Percentiles rank a stretch among this genome's conserved stretches.
Evolutionary conservation across 1,140 invertebrate species (phyloP).

Genomic region (Scaptomyza pallida): DNA sequence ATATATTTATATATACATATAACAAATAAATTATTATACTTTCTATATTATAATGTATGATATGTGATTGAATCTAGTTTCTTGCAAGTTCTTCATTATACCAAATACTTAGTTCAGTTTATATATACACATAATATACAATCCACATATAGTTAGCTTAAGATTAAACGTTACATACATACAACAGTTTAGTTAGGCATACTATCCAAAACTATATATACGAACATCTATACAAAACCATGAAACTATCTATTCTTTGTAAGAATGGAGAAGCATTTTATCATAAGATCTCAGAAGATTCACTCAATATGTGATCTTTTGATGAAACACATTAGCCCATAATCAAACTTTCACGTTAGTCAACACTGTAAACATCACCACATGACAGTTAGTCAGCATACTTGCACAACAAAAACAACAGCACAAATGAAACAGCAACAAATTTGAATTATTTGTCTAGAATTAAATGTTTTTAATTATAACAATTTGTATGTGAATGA

Average conservation of each 20-base stretch:
- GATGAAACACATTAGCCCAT: slow-evolving; percentile 18
- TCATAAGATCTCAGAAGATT: slow-evolving; percentile 30
- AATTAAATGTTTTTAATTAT: not conserved
- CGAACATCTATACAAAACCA: slow-evolving; percentile 32
- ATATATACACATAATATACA: slow-evolving; percentile 11
- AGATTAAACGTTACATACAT: slow-evolving; percentile 50
- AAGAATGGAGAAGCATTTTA: not conserved
- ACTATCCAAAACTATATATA: slow-evolving; percentile 22
- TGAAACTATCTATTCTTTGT: not conserved
- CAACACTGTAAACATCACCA: slow-evolving; percentile 48
- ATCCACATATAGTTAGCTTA: slow-evolving; percentile 31
- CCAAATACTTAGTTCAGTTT: slow-evolving; percentile 25
- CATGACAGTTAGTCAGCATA: slow-evolving; percentile 47
- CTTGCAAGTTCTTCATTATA: slow-evolving; percentile 61
- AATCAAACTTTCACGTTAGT: slow-evolving; percentile 20
- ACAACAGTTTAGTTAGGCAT: slow-evolving; percentile 45
- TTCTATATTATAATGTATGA: slow-evolving; percentile 51
- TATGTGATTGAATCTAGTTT: slow-evolving; percentile 59
- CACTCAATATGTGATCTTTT: slow-evolving; percentile 25
- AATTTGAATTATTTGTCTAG: slow-evolving; percentile 27
- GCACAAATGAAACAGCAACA: slow-evolving; percentile 34
- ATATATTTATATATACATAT: slow-evolving; percentile 3
- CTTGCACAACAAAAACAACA: not conserved
- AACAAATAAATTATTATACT: slow-evolving; percentile 7
- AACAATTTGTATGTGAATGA: slow-evolving; percentile 19